These are phyloP conservation scores for Sinocyclocheilus grahami DNA, from an alignment of 2,113 vertebrate species.

Conservation along the genomic window DNA sequence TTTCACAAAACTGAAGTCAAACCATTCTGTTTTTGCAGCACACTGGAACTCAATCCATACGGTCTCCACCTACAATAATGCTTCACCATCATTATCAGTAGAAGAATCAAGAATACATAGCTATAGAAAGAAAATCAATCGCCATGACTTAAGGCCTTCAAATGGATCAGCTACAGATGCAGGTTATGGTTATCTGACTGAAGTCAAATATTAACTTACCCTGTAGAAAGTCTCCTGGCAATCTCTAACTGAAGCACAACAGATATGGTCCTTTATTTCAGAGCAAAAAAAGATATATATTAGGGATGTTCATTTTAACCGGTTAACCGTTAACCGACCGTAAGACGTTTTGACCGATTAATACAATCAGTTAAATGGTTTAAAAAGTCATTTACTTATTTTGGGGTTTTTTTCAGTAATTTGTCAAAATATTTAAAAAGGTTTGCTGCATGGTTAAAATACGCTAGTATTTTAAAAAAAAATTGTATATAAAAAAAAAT, in stretches of 20 bases:
- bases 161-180: slow-evolving; percentile 53
- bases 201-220: slow-evolving; percentile 76
- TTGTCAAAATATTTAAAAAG: too few relatives aligned
- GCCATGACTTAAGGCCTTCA: slow-evolving; percentile 28
- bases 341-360: too few relatives aligned
- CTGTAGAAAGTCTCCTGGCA: slow-evolving; percentile 68
- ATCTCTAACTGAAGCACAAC: slow-evolving; percentile 36
- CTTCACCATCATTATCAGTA: background rate
- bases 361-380: too few relatives aligned
- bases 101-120: background rate
- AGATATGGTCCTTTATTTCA: background rate
- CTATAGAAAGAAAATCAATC: slow-evolving; percentile 19
- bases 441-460: too few relatives aligned
- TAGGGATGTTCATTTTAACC: too few relatives aligned
- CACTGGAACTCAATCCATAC: background rate
- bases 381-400: too few relatives aligned
- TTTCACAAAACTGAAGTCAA: too few relatives aligned
- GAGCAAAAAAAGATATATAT: background rate
- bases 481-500: too few relatives aligned
- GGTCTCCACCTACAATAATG: background rate
- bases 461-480: too few relatives aligned
- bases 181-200: slow-evolving; percentile 67
- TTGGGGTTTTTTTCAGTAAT: too few relatives aligned
- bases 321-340: too few relatives aligned
- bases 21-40: background rate